phyloP scores from a whole-genome alignment of 2,797 vertebrate species.

The Hoplostethus atlanticus region DNA sequence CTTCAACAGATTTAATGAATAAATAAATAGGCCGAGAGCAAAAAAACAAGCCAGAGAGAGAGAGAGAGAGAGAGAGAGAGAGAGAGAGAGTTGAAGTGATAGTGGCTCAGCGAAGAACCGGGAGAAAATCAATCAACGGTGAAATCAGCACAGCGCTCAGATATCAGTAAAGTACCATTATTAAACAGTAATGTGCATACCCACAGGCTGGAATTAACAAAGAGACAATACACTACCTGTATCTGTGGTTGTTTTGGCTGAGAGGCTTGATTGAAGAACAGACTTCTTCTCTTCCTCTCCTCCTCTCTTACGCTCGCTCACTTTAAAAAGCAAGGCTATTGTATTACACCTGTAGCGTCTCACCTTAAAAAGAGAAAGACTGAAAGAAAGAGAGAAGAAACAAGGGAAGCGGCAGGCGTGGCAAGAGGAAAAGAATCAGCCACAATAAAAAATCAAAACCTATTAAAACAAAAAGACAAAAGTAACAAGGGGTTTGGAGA shows the following conservation, averaged over 20 bases:
- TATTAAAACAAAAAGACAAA: conserved; percentile 41
- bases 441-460: conserved; percentile 29
- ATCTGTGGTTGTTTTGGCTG: conserved; percentile 47
- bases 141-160: conserved; percentile 24
- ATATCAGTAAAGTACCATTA: conserved; percentile 30
- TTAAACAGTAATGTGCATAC: conserved; percentile 8
- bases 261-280: conserved; percentile 50
- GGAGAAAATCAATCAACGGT: conserved; percentile 52
- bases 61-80: not conserved
- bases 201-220: not conserved
- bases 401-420: conserved; percentile 29
- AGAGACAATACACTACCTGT: conserved; percentile 73
- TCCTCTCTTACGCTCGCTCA: conserved; percentile 52
- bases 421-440: conserved; percentile 25
- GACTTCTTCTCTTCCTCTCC: conserved; percentile 64
- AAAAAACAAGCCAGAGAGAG: conserved; percentile 23
- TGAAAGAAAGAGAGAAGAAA: conserved; percentile 27
- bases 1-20: conserved; percentile 71
- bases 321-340: conserved; percentile 56
- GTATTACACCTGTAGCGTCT: conserved; percentile 71
- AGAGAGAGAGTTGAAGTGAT: conserved; percentile 54
- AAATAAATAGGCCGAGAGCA: conserved; percentile 66
- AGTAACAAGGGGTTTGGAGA: conserved; percentile 56
- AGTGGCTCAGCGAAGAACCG: conserved; percentile 49
- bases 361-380: conserved; percentile 43